Evolutionary conservation across 2,113 vertebrate genomes (phyloP).

Genomic region (Eptesicus fuscus): DNA sequence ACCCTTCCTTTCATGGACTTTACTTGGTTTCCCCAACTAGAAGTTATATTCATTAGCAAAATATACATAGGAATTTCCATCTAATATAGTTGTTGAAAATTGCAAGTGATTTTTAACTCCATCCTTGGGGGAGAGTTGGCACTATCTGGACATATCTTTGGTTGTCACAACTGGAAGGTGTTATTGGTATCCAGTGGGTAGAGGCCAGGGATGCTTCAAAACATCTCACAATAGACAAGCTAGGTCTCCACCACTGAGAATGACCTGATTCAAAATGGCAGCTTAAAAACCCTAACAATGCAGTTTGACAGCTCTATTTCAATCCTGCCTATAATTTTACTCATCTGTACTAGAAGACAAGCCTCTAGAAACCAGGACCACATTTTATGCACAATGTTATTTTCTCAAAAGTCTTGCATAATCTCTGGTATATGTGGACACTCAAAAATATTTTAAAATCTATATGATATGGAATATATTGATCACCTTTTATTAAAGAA

Average conservation of each 20-base stretch:
- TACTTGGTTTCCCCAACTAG: background rate
- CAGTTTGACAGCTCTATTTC: background rate
- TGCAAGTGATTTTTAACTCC: background rate
- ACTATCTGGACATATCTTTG: background rate
- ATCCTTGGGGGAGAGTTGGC: background rate
- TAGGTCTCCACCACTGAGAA: background rate
- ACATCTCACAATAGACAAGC: background rate
- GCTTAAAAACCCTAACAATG: background rate
- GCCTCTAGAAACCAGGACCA: background rate
- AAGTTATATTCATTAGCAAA: background rate
- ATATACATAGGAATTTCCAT: background rate
- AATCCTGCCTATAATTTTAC: background rate
- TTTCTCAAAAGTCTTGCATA: background rate
- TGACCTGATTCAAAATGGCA: background rate
- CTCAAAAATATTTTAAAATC: background rate
- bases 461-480: background rate
- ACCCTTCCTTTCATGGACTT: background rate
- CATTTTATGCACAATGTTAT: background rate
- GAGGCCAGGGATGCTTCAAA: background rate
- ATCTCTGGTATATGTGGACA: background rate
- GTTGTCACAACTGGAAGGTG: background rate
- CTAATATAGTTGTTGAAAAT: background rate
- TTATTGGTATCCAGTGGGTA: background rate
- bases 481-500: background rate
- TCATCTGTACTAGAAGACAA: background rate